These are phyloP conservation scores for Amblyraja radiata DNA, from an alignment of 2,797 vertebrate species.

Conservation along the genomic window DNA sequence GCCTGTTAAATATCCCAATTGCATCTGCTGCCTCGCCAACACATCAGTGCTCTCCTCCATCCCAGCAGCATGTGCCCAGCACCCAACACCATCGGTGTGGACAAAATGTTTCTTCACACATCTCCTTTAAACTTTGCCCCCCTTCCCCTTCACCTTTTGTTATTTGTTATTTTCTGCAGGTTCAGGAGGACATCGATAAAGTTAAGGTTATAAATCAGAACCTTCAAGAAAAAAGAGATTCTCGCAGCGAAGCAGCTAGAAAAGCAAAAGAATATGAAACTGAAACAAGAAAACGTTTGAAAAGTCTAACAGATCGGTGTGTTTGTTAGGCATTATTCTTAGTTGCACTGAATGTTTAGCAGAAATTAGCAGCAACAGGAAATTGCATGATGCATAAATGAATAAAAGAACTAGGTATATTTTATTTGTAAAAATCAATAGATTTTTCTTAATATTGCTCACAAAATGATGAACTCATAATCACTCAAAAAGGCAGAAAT, in stretches of 20 bases:
- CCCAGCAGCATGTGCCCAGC: no score
- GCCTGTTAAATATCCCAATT: no score
- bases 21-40: no score
- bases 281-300: slow-evolving; percentile 16
- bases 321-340: slow-evolving; percentile 39
- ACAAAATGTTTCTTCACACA: no score
- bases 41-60: no score
- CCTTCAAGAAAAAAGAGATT: slow-evolving; percentile 41
- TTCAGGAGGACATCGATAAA: slow-evolving; percentile 41
- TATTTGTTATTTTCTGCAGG: slow-evolving; percentile 44
- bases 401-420: neutral
- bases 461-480: neutral
- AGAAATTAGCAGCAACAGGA: neutral
- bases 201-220: slow-evolving; percentile 40
- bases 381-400: neutral
- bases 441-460: neutral
- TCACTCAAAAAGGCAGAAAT: neutral
- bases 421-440: neutral
- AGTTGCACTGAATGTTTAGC: neutral
- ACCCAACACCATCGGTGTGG: no score
- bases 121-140: no score
- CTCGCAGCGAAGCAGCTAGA: slow-evolving; percentile 39
- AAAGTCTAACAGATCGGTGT: slow-evolving; percentile 45
- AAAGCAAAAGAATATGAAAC: slow-evolving; percentile 44
- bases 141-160: no score